These are phyloP conservation scores for Phalacrocorax pelagicus DNA, from an alignment of 2,113 vertebrate genomes.

Conservation along the genomic window DNA sequence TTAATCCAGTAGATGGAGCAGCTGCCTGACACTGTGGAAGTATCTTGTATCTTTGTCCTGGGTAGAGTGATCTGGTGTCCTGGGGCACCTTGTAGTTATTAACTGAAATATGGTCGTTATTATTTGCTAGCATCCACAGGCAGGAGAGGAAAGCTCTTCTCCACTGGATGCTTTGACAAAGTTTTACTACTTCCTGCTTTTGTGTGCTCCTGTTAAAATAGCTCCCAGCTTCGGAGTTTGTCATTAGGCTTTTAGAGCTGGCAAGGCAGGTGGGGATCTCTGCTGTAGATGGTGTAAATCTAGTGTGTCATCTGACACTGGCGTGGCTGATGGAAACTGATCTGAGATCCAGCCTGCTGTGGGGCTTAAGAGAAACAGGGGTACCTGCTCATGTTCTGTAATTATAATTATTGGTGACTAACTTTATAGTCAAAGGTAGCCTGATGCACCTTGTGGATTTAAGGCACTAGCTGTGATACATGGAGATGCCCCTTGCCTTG, in stretches of 20 bases:
- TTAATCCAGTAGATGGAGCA: conserved; percentile 51
- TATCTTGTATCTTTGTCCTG: not conserved
- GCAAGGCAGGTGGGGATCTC: not conserved
- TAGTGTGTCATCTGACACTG: not conserved
- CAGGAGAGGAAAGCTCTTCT: not conserved
- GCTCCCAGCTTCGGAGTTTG: not conserved
- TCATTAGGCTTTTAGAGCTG: not conserved
- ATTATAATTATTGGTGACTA: not conserved
- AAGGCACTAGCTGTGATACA: not conserved
- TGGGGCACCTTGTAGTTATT: not conserved
- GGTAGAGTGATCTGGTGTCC: not conserved
- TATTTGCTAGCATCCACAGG: not conserved
- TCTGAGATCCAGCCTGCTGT: not conserved
- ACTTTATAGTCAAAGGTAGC: not conserved
- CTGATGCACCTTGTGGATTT: not conserved
- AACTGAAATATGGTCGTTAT: not conserved
- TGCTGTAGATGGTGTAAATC: not conserved
- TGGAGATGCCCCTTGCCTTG: not conserved
- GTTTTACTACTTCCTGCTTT: not conserved
- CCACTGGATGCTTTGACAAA: not conserved
- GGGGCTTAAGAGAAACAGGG: not conserved
- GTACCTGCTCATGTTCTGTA: not conserved
- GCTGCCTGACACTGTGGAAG: not conserved
- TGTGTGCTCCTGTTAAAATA: not conserved
- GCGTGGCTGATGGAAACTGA: not conserved